phyloP scores from a whole-genome alignment of 2,888 invertebrate species.

The Eupithecia tripunctaria region DNA sequence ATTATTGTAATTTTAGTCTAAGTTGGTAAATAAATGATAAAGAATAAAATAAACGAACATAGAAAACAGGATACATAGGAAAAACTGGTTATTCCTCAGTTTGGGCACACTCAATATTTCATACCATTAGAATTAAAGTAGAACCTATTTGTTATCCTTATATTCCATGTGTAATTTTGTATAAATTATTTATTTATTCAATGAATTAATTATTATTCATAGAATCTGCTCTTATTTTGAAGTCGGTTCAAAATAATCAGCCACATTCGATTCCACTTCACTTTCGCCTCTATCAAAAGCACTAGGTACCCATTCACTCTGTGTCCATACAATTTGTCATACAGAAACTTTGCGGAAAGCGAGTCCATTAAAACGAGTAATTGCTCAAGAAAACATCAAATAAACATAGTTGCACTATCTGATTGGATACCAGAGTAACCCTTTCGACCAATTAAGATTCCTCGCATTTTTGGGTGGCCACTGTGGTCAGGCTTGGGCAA shows the following conservation, averaged over 20 bases:
- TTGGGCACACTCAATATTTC: no score
- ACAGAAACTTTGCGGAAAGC: slow-evolving; percentile 37
- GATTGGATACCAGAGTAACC: slow-evolving; percentile 63
- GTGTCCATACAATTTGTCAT: slow-evolving; percentile 32
- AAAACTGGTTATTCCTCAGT: no score
- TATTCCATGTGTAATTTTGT: no score
- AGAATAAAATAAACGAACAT: no score
- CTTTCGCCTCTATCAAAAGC: background rate
- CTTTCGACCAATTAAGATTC: slow-evolving; percentile 67
- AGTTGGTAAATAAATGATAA: no score
- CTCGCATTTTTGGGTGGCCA: slow-evolving; percentile 53
- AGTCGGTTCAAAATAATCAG: background rate
- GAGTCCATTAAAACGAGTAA: slow-evolving; percentile 46
- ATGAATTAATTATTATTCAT: no score
- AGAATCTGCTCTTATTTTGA: no score
- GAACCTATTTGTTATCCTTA: no score
- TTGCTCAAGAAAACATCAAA: slow-evolving; percentile 55
- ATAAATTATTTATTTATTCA: no score
- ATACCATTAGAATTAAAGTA: no score
- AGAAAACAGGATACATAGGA: no score
- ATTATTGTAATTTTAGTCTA: no score
- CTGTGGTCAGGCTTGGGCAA: slow-evolving; percentile 32
- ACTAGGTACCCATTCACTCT: background rate
- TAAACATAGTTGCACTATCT: slow-evolving; percentile 59
- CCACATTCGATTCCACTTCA: background rate